Evolutionary conservation across 1,140 invertebrate species (phyloP).

Genomic region (Pararge aegeria): DNA sequence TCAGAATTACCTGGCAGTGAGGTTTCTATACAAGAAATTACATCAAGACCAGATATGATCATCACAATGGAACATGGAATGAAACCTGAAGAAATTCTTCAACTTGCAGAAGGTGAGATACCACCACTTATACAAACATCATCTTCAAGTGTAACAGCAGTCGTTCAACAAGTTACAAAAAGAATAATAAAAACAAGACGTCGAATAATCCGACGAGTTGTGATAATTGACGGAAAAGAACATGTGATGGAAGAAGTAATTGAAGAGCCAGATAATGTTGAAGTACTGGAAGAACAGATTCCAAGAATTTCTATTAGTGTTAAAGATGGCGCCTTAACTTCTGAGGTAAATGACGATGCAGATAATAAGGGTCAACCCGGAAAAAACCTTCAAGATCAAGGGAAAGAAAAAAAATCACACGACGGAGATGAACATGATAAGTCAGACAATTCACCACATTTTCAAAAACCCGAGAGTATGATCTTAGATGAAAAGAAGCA

Average conservation of each 20-base stretch:
- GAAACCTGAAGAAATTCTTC: constrained; percentile 80
- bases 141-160: constrained; percentile 85
- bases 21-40: constrained; percentile 83
- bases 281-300: constrained; percentile 86
- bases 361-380: constrained; percentile 46
- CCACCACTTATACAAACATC: constrained; percentile 69
- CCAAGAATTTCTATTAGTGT: constrained; percentile 88
- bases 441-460: neutral
- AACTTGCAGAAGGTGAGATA: constrained; percentile 79
- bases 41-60: constrained; percentile 81
- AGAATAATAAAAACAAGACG: constrained; percentile 87
- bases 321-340: constrained; percentile 68
- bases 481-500: neutral
- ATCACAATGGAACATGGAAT: constrained; percentile 77
- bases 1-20: constrained; percentile 82
- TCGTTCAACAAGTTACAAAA: constrained; percentile 89
- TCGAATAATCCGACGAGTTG: constrained; percentile 86
- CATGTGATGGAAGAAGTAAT: constrained; percentile 89
- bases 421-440: constrained; percentile 16
- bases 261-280: constrained; percentile 90
- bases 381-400: constrained; percentile 20
- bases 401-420: constrained; percentile 11
- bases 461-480: neutral
- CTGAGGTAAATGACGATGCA: constrained; percentile 48
- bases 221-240: constrained; percentile 91